These are phyloP conservation scores for Caenorhabditis virilis DNA, from an alignment of 2,888 invertebrate species.

Conservation along the genomic window DNA sequence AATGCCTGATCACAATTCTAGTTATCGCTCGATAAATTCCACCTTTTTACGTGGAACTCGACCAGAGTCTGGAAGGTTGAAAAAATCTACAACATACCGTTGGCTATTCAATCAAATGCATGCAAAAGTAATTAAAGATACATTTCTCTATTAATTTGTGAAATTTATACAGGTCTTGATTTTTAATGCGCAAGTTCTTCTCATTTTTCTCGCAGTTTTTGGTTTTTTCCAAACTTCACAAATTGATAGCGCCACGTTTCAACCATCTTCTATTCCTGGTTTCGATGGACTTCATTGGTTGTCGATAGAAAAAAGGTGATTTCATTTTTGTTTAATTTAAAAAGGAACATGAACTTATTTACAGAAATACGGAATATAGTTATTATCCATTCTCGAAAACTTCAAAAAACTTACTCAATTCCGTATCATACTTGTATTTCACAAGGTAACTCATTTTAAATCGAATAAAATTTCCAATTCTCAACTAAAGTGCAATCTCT, in stretches of 20 bases:
- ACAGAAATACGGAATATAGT: no score
- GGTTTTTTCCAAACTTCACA: conserved; percentile 11
- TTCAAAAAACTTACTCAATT: neutral
- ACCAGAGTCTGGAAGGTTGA: conserved; percentile 32
- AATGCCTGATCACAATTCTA: neutral
- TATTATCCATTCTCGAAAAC: neutral
- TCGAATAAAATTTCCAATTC: neutral
- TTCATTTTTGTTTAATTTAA: no score
- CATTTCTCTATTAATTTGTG: no score
- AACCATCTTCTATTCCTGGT: conserved; percentile 14
- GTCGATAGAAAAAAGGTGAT: no score
- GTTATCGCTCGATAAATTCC: conserved; percentile 11
- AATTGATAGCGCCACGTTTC: conserved; percentile 1
- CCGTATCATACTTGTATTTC: neutral
- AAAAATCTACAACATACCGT: conserved; percentile 19
- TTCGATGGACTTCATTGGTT: conserved; percentile 16
- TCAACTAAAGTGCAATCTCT: conserved; percentile 14
- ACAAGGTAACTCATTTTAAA: neutral
- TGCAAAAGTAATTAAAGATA: conserved; percentile 25
- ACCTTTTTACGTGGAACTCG: conserved; percentile 11
- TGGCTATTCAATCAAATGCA: conserved; percentile 37
- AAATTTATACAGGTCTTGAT: conserved; percentile 25
- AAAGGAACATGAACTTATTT: no score
- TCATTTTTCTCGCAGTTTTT: conserved; percentile 9
- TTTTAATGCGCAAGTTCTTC: conserved; percentile 17